phyloP scores from a whole-genome alignment of 2,113 vertebrate genomes.

The Protobothrops mucrosquamatus region DNA sequence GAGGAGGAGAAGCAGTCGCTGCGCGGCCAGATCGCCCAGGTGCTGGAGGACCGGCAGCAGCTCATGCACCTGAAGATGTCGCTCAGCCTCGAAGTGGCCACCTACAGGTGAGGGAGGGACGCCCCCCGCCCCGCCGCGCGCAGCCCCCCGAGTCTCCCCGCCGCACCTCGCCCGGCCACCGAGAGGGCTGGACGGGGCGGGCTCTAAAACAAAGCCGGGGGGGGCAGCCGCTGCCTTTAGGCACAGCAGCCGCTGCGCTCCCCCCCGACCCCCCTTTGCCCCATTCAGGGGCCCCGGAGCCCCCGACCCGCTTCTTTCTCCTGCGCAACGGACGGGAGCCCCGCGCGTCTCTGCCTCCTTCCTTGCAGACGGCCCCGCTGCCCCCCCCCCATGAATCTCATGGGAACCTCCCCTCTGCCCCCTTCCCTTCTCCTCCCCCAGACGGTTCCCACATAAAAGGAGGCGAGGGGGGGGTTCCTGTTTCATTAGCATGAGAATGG shows the following conservation, averaged over 20 bases:
- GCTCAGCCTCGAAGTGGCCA: slow-evolving; percentile 73
- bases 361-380: slow-evolving; percentile 37
- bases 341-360: not conserved
- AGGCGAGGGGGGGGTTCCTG: slow-evolving; percentile 29
- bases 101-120: slow-evolving; percentile 71
- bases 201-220: too few species aligned
- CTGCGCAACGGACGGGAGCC: not conserved
- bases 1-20: slow-evolving; percentile 74
- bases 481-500: slow-evolving; percentile 76
- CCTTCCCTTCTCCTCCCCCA: slow-evolving; percentile 45
- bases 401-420: slow-evolving; percentile 43
- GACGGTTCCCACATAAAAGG: slow-evolving; percentile 68
- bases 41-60: slow-evolving; percentile 74
- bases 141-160: not conserved
- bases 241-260: too few species aligned
- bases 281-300: too few species aligned
- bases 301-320: not conserved
- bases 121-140: not conserved
- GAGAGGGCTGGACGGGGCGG: not conserved
- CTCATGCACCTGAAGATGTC: slow-evolving; percentile 76
- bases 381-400: slow-evolving; percentile 16
- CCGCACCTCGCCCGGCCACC: not conserved
- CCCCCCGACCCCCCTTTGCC: too few species aligned
- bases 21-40: slow-evolving; percentile 68
- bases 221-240: too few species aligned